Percentiles rank a stretch among this genome's conserved stretches.
These are phyloP conservation scores for Eospalax fontanierii DNA, from an alignment of 2,797 vertebrate genomes.

Conservation along the genomic window DNA sequence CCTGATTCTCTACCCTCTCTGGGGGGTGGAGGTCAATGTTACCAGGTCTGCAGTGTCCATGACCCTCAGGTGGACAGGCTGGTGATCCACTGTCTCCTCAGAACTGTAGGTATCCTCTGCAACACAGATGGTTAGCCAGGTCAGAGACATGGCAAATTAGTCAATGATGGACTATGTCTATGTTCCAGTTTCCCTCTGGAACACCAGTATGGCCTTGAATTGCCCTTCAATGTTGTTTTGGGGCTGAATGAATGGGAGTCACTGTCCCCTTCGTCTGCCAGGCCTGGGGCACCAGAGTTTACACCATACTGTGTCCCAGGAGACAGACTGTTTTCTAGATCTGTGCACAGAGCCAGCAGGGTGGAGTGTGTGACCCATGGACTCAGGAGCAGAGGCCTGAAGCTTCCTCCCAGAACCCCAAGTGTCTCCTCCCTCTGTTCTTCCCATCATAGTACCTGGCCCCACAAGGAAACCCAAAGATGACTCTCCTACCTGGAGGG, in stretches of 20 bases:
- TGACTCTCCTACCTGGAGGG: not conserved
- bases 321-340: not conserved
- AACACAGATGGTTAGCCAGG: slow-evolving; percentile 69
- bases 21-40: slow-evolving; percentile 42
- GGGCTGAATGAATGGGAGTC: not conserved
- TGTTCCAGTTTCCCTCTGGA: slow-evolving; percentile 1
- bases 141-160: not conserved
- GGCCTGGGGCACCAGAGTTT: not conserved
- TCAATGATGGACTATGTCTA: not conserved
- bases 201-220: not conserved
- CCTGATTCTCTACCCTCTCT: not conserved
- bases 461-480: not conserved
- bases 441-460: not conserved
- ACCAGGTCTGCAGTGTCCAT: slow-evolving; percentile 98
- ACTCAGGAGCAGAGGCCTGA: not conserved
- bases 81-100: slow-evolving; percentile 95
- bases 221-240: not conserved
- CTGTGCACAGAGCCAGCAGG: not conserved
- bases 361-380: not conserved
- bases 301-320: rapidly evolving
- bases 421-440: not conserved
- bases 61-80: slow-evolving; percentile 93
- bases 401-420: not conserved
- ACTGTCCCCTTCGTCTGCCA: not conserved
- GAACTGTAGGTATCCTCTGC: slow-evolving; percentile 96